Conservation (phyloP, 2,113 vertebrate genomes). For the Paramisgurnus dabryanus region DNA sequence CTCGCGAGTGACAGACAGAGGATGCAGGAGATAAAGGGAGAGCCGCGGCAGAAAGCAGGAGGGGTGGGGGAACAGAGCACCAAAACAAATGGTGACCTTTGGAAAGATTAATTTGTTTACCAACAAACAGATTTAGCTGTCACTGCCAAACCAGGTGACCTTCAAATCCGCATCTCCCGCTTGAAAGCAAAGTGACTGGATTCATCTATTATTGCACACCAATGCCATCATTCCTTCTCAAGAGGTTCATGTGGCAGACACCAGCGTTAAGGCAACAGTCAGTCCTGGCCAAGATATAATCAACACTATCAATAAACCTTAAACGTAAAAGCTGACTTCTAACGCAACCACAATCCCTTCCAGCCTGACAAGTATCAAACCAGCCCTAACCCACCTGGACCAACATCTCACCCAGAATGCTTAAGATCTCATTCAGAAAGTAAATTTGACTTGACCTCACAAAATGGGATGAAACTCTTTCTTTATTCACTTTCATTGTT, state of each 20-base stretch:
- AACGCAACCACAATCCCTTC: neutral
- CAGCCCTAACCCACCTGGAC: too few relatives aligned
- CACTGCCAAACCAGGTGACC: slow-evolving; percentile 87
- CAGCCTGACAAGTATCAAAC: neutral
- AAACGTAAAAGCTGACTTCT: slow-evolving; percentile 49
- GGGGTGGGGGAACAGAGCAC: slow-evolving; percentile 51
- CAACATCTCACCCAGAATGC: too few relatives aligned
- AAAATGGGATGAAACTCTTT: too few relatives aligned
- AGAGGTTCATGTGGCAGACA: slow-evolving; percentile 76
- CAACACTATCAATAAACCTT: slow-evolving; percentile 68
- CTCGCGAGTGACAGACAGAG: slow-evolving; percentile 45
- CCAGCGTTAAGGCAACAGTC: slow-evolving; percentile 70
- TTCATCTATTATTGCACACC: slow-evolving; percentile 83
- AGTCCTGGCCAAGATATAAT: slow-evolving; percentile 69
- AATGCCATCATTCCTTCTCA: slow-evolving; percentile 78
- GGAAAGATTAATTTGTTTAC: slow-evolving; percentile 96
- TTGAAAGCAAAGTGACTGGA: slow-evolving; percentile 80
- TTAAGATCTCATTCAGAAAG: too few relatives aligned
- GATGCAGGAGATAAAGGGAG: slow-evolving; percentile 65
- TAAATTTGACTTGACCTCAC: too few relatives aligned
- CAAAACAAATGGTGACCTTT: slow-evolving; percentile 96
- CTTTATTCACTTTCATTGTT: too few relatives aligned
- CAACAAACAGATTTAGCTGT: slow-evolving; percentile 83
- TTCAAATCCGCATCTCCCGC: slow-evolving; percentile 81
- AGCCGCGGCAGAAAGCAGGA: slow-evolving; percentile 45